These are phyloP conservation scores for Benthosema pterotum DNA, from an alignment of 2,797 vertebrate genomes.

Conservation along the genomic window DNA sequence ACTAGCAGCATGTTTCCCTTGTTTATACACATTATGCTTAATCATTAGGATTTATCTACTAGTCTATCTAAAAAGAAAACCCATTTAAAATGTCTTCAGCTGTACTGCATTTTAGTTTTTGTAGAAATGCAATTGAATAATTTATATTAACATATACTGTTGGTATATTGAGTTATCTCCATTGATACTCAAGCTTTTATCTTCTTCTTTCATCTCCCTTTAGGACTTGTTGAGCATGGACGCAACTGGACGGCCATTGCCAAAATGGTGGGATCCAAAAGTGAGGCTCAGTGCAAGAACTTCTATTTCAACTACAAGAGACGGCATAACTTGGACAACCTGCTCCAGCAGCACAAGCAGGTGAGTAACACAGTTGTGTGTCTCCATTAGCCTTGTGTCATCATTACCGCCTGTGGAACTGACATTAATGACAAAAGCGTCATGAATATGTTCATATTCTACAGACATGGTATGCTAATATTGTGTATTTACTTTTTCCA, in stretches of 20 bases:
- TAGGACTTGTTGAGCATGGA: slow-evolving; percentile 95
- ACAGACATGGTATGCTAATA: not conserved
- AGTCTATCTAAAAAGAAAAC: too few relatives aligned
- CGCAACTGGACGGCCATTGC: slow-evolving; percentile 98
- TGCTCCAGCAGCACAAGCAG: slow-evolving; percentile 97
- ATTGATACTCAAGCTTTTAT: not conserved
- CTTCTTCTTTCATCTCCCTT: slow-evolving; percentile 13
- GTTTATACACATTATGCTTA: not conserved
- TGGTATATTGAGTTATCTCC: not conserved
- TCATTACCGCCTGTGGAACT: slow-evolving; percentile 38
- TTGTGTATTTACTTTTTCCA: slow-evolving; percentile 60
- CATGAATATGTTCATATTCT: not conserved
- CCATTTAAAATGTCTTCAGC: not conserved
- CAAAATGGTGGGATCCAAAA: slow-evolving; percentile 99
- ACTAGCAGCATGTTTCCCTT: slow-evolving; percentile 21
- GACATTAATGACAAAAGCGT: not conserved
- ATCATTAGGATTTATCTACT: too few relatives aligned
- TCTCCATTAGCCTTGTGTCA: not conserved
- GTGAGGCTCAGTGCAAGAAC: slow-evolving; percentile 98
- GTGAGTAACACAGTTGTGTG: slow-evolving; percentile 39
- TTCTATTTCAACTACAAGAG: slow-evolving; percentile 99
- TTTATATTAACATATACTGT: not conserved
- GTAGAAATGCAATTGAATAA: too few relatives aligned
- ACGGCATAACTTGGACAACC: slow-evolving; percentile 95
- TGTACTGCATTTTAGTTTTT: not conserved